Evolutionary conservation across 2,797 vertebrate species (phyloP).

Genomic region (Coilia nasus): DNA sequence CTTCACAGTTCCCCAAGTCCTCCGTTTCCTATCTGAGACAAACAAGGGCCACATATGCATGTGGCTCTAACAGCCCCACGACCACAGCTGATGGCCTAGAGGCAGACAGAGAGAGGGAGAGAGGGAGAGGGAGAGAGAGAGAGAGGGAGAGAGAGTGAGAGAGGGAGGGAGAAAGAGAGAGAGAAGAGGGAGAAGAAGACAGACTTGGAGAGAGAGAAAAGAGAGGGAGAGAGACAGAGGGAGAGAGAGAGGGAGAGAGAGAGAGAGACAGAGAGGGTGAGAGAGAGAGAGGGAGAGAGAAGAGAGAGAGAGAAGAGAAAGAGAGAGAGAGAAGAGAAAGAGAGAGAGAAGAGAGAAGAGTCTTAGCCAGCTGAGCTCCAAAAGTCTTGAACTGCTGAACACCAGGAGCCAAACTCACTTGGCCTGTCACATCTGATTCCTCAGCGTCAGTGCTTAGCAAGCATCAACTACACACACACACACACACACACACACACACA

Average conservation of each 20-base stretch:
- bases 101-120: background rate
- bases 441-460: slow-evolving; percentile 69
- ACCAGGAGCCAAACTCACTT: slow-evolving; percentile 71
- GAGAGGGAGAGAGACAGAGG: background rate
- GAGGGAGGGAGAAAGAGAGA: background rate
- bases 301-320: background rate
- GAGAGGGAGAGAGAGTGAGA: background rate
- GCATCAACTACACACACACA: slow-evolving; percentile 72
- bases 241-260: background rate
- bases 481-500: slow-evolving; percentile 49
- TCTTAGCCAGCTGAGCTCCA: slow-evolving; percentile 46
- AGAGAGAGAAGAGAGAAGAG: slow-evolving; percentile 10
- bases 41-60: background rate
- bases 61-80: background rate
- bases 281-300: background rate
- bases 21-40: background rate
- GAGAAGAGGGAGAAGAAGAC: background rate
- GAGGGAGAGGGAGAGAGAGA: background rate
- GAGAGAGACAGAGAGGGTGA: background rate
- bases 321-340: background rate
- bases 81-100: background rate
- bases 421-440: slow-evolving; percentile 78
- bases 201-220: background rate
- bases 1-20: background rate
- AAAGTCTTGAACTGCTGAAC: slow-evolving; percentile 17